These are phyloP conservation scores for Poeciliopsis presidionis DNA, from an alignment of 2,797 vertebrate genomes.

Conservation along the genomic window DNA sequence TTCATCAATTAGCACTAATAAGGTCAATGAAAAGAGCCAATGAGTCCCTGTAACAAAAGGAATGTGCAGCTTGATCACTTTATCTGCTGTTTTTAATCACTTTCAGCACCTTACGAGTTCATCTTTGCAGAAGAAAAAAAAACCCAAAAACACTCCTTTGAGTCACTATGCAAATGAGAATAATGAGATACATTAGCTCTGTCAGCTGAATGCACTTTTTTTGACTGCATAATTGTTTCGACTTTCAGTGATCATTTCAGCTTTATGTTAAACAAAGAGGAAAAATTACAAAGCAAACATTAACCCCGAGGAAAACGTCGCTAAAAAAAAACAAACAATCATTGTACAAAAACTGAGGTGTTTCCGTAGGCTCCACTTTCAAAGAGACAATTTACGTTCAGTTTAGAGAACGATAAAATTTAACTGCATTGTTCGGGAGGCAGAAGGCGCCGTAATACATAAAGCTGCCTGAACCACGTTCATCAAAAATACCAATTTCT, in stretches of 20 bases:
- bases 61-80: neutral
- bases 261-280: neutral
- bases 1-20: neutral
- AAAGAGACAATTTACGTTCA: neutral
- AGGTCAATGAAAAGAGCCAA: neutral
- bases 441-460: no score
- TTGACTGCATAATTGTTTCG: neutral
- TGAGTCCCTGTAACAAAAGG: neutral
- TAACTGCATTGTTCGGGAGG: no score
- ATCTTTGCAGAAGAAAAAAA: constrained; percentile 1
- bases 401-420: neutral
- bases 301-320: neutral
- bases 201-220: neutral
- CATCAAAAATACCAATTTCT: neutral
- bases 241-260: neutral
- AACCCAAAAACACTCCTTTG: neutral
- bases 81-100: neutral
- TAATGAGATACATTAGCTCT: neutral
- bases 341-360: neutral
- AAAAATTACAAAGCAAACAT: neutral
- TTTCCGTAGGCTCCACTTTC: neutral
- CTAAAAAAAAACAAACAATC: neutral
- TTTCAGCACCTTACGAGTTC: neutral
- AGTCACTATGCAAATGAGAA: neutral
- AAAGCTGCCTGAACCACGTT: neutral